Base-by-base conservation (phyloP, 2,797 vertebrate genomes). In the Molossus alvarezi region DNA sequence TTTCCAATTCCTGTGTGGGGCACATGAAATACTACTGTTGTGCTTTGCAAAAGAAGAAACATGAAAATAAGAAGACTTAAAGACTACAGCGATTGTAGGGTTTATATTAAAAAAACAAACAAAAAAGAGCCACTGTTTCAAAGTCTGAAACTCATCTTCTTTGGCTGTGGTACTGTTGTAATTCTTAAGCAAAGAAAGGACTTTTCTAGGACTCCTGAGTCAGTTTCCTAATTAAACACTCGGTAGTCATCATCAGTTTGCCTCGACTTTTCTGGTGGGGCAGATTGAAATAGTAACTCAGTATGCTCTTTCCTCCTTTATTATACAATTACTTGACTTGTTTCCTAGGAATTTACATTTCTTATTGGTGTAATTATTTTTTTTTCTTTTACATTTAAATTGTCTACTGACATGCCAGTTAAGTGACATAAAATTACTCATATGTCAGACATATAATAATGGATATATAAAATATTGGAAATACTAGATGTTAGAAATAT, bases 1-100 rank as follows among this genome's bases (percentile, higher is more conserved):
- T 96, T 87, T 95, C 92, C 45, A 77, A 65, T 98, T 96, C 27
- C 93, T 93, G 90, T 64, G 76, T 95, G 95, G 91, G 84, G 48
- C 33, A 1, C 15, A 41, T 79, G 93, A 18, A 41, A 51, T 25
- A 65, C 13, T 57, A 57, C 18, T 20, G 57, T 76, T 91, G 72
- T 96, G 79, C 27, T 94, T 92, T 33, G 82, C 95, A 89, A 65
- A 95, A 86, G 53, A 8, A 96, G 84, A 53, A 97, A 73, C 25
- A 27, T 65, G 65, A 86, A 83, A 93, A 37, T 67, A 91, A 91
- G 14, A 58, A 96, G 69, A 4, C 45, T 80, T 58, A 69, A 93
- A 83, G 27, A 69, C 25, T 27, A 55, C 94, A 91, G 95, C 53
- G 95, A 73, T 88, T 97, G 2, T 88, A 86, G 21, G 9, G 71